Base-by-base conservation (phyloP, 2,797 vertebrate genomes). In the Halcyon chelicuti region DNA sequence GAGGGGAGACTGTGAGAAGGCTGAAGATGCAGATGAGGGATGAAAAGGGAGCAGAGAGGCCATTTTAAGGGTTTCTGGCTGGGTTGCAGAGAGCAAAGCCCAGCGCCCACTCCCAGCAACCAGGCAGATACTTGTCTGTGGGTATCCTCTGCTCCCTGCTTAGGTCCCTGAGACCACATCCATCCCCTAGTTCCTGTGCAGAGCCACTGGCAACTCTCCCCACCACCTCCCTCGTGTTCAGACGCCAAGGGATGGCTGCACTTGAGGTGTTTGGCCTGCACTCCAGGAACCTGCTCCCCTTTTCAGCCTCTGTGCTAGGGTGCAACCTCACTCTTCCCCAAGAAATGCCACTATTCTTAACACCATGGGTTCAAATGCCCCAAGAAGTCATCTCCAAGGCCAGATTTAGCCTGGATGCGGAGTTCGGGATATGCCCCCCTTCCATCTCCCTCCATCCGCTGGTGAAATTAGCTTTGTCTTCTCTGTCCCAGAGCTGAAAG, bases 381-480 rank as follows among this genome's bases (percentile, higher is more conserved):
- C 35, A 12, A 11, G 10, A 61, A 88, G 6, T 54, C 75, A 23
- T 7, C 28, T 86, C 28, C 23, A 26, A 62, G 67, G 33, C 12
- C 67, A 87, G 51, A 63, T 55, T 86, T 18, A 70, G 19, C 44
- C 39, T 60, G 66, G 35, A 40, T 54, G 26, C 35, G 62, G 46
- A 62, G 13, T 15, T 60, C 31, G 51, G 91, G 74, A 74, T 72
- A 91, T 88, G 62, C 62, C 74, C 82, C 4, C 2, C 70, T 90
- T 90, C 73, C 49, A 14, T 62, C 60, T 92, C 61, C 28, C 49
- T 89, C 57, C 7, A 0, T 79, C 40, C 17, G 7, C n/a, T 2
- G 21, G 80, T 93, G 89, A 97, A 96, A 77, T 55, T 77, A 92
- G 75, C 91, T 96, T 97, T 96, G 88, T 94, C 65, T 97, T 97